Conservation (phyloP, 2,888 invertebrate genomes). For the Rhagonycha fulva region DNA sequence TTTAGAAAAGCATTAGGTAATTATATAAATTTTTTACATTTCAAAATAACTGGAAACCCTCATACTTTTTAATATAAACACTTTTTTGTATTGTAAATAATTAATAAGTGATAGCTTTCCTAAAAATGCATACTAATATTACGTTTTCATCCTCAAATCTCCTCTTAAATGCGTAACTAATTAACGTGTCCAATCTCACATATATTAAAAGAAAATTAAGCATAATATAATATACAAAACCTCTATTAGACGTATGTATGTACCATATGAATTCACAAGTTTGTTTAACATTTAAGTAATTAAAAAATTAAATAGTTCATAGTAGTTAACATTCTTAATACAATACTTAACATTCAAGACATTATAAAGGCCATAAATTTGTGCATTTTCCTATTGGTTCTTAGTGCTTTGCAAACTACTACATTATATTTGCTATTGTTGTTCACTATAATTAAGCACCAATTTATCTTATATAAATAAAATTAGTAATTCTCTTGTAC, state of each 20-base stretch:
- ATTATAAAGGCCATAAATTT: constrained; percentile 22
- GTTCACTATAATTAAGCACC: not conserved
- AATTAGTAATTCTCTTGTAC: not conserved
- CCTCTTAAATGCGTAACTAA: not conserved
- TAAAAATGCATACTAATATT: not conserved
- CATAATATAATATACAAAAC: not conserved
- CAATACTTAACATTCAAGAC: constrained; percentile 2
- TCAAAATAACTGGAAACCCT: not conserved
- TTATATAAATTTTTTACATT: not conserved
- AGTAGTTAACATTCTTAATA: not conserved
- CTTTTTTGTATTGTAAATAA: not conserved
- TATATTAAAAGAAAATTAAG: not conserved
- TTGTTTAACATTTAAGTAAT: not conserved
- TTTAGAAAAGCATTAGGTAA: not conserved
- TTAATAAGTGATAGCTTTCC: not conserved
- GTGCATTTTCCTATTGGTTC: constrained; percentile 22
- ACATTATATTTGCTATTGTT: constrained; percentile 5
- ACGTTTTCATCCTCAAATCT: not conserved
- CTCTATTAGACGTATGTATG: too few species aligned
- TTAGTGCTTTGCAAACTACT: constrained; percentile 8
- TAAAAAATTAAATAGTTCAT: not conserved
- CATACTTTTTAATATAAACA: not conserved
- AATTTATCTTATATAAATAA: not conserved
- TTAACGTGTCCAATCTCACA: not conserved
- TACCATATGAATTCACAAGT: not conserved